Conservation (phyloP, 1,140 invertebrate genomes). For the Eubasilissa regina region DNA sequence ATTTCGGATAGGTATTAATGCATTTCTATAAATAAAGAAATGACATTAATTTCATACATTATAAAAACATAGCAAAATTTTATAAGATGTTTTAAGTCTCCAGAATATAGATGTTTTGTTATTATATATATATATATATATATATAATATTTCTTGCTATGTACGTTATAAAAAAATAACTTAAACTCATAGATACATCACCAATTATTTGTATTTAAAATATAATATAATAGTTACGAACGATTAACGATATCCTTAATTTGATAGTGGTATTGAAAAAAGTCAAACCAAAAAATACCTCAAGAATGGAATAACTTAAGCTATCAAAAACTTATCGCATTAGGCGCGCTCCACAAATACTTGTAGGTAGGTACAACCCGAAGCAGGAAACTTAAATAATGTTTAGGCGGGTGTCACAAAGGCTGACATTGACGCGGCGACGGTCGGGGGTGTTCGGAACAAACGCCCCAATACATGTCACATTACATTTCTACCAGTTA, state of each 20-base stretch:
- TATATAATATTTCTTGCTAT: too few species aligned
- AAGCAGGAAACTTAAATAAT: constrained; percentile 22
- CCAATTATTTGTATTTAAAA: constrained; percentile 34
- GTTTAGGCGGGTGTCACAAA: constrained; percentile 29
- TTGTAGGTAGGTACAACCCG: not conserved
- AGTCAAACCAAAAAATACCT: constrained; percentile 7
- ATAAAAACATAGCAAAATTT: too few species aligned
- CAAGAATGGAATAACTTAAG: constrained; percentile 12
- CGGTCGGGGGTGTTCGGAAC: not conserved
- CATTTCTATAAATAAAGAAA: too few species aligned
- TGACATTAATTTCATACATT: too few species aligned
- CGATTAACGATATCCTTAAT: too few species aligned
- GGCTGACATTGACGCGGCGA: constrained; percentile 37
- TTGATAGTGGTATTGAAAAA: not conserved
- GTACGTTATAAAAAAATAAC: too few species aligned
- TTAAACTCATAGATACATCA: too few species aligned
- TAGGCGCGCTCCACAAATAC: constrained; percentile 26
- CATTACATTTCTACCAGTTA: constrained; percentile 5
- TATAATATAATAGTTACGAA: constrained; percentile 5
- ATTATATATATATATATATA: too few species aligned
- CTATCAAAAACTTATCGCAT: constrained; percentile 32
- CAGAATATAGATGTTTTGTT: too few species aligned
- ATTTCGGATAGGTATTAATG: too few species aligned
- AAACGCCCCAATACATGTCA: constrained; percentile 32
- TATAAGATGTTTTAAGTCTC: too few species aligned